phyloP scores from a whole-genome alignment of 2,797 vertebrate genomes.

The Alcedo quadribrachys region DNA sequence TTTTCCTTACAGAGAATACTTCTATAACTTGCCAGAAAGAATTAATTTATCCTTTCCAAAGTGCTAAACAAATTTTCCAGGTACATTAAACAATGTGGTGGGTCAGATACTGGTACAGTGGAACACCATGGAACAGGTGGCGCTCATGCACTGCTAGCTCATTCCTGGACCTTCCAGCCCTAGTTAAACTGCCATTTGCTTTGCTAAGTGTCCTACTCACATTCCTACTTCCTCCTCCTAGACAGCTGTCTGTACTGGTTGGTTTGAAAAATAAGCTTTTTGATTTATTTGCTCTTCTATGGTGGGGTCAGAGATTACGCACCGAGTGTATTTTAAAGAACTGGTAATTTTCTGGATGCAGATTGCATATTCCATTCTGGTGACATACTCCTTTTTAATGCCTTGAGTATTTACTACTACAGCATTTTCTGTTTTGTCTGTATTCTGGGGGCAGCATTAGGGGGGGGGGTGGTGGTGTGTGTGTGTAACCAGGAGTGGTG shows the following conservation, averaged over 20 bases:
- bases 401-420: background rate
- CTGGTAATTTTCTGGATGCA: background rate
- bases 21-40: constrained; percentile 79
- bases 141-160: background rate
- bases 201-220: constrained; percentile 4
- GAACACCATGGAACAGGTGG: constrained; percentile 42
- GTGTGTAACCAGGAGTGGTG: background rate
- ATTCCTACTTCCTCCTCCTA: background rate
- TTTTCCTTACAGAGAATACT: constrained; percentile 78
- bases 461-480: background rate
- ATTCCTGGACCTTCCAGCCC: background rate
- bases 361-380: background rate
- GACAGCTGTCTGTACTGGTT: background rate
- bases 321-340: background rate
- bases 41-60: constrained; percentile 84
- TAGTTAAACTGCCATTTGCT: constrained; percentile 46
- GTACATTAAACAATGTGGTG: constrained; percentile 67
- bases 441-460: background rate
- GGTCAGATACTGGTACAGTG: constrained; percentile 65
- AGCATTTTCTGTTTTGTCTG: background rate
- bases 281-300: background rate
- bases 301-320: background rate
- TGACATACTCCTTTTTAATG: background rate
- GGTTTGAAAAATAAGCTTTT: background rate
- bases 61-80: constrained; percentile 88